A percentile compares a stretch with the other conserved stretches of the same genome.
phyloP scores from a whole-genome alignment of 2,113 vertebrate species.

The Oriolus oriolus region DNA sequence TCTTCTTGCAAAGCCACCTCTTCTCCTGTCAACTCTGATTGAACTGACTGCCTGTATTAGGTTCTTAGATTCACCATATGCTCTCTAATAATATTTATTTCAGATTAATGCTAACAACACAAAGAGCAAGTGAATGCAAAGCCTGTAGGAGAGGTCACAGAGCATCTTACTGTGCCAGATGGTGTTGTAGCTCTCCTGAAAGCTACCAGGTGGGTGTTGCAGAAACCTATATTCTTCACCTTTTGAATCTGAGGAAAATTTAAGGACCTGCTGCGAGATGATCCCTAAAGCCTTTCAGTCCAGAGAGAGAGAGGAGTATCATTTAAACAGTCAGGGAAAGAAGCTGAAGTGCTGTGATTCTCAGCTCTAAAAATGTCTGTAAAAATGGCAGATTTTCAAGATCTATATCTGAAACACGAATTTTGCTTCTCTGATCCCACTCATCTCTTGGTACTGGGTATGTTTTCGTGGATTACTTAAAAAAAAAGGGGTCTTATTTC shows the following conservation, averaged over 20 bases:
- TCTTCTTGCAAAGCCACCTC: neutral
- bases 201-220: neutral
- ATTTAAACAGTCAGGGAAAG: neutral
- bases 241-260: neutral
- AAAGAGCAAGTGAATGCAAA: neutral
- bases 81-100: neutral
- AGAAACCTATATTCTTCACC: neutral
- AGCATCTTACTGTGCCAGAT: neutral
- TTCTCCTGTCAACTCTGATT: neutral
- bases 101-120: neutral
- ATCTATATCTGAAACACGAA: neutral
- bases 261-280: neutral
- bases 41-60: neutral
- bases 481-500: neutral
- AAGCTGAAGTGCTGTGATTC: neutral
- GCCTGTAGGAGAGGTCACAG: neutral
- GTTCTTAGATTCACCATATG: neutral
- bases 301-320: neutral
- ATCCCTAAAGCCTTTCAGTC: neutral
- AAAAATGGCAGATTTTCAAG: neutral
- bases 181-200: neutral
- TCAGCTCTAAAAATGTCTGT: neutral
- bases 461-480: neutral
- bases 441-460: neutral
- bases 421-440: neutral